These are phyloP conservation scores for Pseudomugil tenellus DNA, from an alignment of 2,797 vertebrate genomes.

Conservation along the genomic window DNA sequence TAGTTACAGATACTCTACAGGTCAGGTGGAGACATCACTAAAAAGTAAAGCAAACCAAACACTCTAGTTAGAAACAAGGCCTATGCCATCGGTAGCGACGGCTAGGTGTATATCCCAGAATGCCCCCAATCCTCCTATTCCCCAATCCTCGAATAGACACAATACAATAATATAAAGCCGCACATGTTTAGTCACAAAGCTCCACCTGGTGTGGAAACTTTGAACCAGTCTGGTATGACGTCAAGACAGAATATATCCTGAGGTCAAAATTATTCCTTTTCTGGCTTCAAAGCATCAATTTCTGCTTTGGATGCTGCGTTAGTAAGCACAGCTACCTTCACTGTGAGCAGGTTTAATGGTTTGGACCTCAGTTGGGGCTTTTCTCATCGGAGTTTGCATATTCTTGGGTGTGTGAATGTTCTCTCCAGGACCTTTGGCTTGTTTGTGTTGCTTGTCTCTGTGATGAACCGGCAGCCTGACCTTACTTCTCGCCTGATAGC, in stretches of 20 bases:
- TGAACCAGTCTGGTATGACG: too few relatives aligned
- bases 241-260: too few relatives aligned
- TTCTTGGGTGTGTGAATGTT: background rate
- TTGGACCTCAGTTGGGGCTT: background rate
- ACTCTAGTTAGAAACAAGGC: too few relatives aligned
- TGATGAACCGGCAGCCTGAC: background rate
- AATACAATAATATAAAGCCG: too few relatives aligned
- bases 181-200: too few relatives aligned
- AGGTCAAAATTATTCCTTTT: too few relatives aligned
- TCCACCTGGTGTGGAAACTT: too few relatives aligned
- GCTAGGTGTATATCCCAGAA: too few relatives aligned
- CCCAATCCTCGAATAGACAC: too few relatives aligned
- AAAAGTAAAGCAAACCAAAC: background rate
- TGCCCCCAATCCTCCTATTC: too few relatives aligned
- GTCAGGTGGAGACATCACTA: background rate
- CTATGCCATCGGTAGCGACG: too few relatives aligned
- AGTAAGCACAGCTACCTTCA: background rate
- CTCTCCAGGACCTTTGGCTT: background rate
- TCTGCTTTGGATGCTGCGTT: background rate
- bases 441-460: background rate
- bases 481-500: too few relatives aligned
- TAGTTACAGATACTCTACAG: background rate
- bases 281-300: constrained; percentile 12
- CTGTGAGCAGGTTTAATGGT: background rate
- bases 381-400: background rate